Evolutionary conservation across 2,797 vertebrate species (phyloP).

Genomic region (Enteromius trimaculatus): DNA sequence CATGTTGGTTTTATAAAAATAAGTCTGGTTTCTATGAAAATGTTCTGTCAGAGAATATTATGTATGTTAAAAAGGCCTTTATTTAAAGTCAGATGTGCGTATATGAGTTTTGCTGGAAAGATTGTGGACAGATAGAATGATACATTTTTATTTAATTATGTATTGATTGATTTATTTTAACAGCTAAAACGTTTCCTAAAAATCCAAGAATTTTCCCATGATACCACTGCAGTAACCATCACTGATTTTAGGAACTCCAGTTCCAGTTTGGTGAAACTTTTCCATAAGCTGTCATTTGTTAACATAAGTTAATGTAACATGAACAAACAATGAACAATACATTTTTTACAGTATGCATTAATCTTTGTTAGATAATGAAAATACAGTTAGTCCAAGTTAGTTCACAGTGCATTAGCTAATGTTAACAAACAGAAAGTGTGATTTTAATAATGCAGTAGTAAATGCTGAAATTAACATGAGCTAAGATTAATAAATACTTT

Average conservation of each 20-base stretch:
- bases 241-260: neutral
- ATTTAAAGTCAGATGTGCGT: neutral
- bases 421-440: no score
- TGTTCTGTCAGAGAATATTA: neutral
- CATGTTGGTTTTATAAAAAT: conserved; percentile 9
- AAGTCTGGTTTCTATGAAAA: conserved; percentile 15
- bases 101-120: neutral
- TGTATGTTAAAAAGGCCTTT: neutral
- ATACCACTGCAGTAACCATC: neutral
- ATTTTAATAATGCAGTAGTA: no score
- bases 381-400: no score
- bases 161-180: neutral
- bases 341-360: no score
- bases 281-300: no score
- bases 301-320: no score
- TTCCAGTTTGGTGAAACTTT: no score
- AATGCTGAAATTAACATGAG: no score
- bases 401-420: no score
- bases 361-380: no score
- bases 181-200: neutral
- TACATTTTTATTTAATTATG: neutral
- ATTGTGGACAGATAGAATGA: neutral
- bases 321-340: no score
- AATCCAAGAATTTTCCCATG: neutral
- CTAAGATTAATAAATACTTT: no score